These are phyloP conservation scores for Urocyon cinereoargenteus DNA, from an alignment of 2,797 vertebrate genomes.

Conservation along the genomic window DNA sequence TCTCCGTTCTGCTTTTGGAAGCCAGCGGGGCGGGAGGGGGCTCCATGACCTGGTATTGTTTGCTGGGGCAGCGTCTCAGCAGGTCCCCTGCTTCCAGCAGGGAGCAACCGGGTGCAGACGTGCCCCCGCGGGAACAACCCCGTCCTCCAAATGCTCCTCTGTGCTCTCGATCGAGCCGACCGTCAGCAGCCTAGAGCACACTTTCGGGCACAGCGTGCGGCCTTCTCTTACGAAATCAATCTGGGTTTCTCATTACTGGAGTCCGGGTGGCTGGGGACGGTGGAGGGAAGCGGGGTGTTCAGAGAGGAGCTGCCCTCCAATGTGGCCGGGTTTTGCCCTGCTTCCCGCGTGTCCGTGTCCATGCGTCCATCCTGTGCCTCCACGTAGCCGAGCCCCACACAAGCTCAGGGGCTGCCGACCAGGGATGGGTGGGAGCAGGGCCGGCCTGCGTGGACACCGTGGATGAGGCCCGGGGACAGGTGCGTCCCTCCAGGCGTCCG, in stretches of 20 bases:
- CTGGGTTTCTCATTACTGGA: constrained; percentile 41
- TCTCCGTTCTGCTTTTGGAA: too few relatives aligned
- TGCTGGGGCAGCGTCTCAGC: too few relatives aligned
- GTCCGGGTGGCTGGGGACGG: neutral
- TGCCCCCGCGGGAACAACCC: too few relatives aligned
- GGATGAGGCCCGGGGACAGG: too few relatives aligned
- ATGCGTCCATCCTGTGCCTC: neutral
- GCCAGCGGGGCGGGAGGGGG: too few relatives aligned
- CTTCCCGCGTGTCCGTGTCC: neutral
- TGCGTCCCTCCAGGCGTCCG: too few relatives aligned
- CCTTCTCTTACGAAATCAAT: constrained; percentile 38
- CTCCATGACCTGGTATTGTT: too few relatives aligned
- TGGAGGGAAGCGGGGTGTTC: neutral
- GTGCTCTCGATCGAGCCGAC: constrained; percentile 37
- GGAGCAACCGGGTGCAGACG: constrained; percentile 34
- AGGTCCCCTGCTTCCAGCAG: constrained; percentile 26
- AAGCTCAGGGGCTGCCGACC: too few relatives aligned
- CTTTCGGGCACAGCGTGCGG: neutral
- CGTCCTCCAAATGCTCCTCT: neutral
- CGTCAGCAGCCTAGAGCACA: constrained; percentile 31
- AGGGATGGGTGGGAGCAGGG: too few relatives aligned
- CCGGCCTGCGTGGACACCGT: too few relatives aligned
- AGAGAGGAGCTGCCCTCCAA: neutral
- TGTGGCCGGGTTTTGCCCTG: neutral
- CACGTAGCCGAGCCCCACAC: too few relatives aligned